Evolutionary conservation across 2,113 vertebrate genomes (phyloP).

Genomic region (Myotis lucifugus): DNA sequence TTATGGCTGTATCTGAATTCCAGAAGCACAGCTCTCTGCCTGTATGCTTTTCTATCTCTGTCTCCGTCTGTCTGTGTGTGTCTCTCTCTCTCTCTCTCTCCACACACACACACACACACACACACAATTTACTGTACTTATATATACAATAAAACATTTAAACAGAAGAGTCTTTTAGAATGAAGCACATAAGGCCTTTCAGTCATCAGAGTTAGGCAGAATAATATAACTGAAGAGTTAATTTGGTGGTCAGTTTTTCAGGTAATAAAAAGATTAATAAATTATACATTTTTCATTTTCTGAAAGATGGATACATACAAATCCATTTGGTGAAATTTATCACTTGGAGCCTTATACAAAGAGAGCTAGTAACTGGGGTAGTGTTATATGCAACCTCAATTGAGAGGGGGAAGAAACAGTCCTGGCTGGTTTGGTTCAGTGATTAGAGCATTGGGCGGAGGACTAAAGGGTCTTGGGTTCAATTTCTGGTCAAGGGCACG

Average conservation of each 20-base stretch:
- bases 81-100: too few species aligned
- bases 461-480: too few species aligned
- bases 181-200: neutral
- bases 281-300: constrained; percentile 37
- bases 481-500: too few species aligned
- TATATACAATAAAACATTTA: constrained; percentile 15
- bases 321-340: constrained; percentile 35
- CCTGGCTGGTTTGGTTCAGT: too few species aligned
- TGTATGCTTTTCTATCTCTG: neutral
- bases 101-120: neutral
- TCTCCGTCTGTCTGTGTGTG: neutral
- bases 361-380: neutral
- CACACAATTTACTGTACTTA: neutral
- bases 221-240: neutral
- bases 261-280: neutral
- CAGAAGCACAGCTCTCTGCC: neutral
- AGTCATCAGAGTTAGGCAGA: neutral
- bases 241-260: neutral
- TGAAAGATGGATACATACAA: neutral
- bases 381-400: constrained; percentile 11
- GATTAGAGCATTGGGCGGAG: too few species aligned
- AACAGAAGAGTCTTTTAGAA: neutral
- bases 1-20: neutral
- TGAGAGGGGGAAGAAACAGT: neutral
- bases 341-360: constrained; percentile 6